phyloP scores from a whole-genome alignment of 2,888 invertebrate genomes.

The Ecliptopera silaceata region DNA sequence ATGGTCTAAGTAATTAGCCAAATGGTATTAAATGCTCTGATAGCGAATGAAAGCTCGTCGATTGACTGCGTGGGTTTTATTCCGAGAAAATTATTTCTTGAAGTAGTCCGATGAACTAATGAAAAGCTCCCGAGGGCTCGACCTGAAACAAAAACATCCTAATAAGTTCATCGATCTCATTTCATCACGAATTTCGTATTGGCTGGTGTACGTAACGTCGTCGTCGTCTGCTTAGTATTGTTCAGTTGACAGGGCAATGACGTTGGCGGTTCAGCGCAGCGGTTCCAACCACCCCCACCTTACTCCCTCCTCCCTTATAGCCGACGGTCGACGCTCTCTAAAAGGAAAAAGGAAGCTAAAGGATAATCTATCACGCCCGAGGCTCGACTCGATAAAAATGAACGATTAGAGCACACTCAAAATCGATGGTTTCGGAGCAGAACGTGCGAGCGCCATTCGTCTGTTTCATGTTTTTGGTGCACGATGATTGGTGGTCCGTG shows the following conservation, averaged over 20 bases:
- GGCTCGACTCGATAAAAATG: slow-evolving; percentile 80
- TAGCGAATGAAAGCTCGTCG: too few species aligned
- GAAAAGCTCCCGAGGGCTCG: background rate
- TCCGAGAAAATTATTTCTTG: too few species aligned
- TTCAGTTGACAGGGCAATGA: slow-evolving; percentile 82
- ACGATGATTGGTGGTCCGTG: slow-evolving; percentile 29
- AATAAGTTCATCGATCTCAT: slow-evolving; percentile 59
- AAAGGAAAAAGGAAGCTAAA: slow-evolving; percentile 80
- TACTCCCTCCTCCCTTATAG: slow-evolving; percentile 62
- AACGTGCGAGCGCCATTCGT: slow-evolving; percentile 43
- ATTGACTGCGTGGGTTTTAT: too few species aligned
- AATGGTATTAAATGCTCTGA: too few species aligned
- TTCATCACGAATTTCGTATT: slow-evolving; percentile 69
- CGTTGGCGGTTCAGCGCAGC: slow-evolving; percentile 68
- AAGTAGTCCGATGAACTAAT: background rate
- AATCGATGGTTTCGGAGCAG: slow-evolving; percentile 67
- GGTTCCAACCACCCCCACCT: slow-evolving; percentile 55
- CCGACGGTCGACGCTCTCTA: slow-evolving; percentile 80
- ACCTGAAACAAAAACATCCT: slow-evolving; percentile 18
- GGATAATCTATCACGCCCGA: slow-evolving; percentile 82
- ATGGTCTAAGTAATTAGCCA: too few species aligned
- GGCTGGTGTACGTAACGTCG: slow-evolving; percentile 64
- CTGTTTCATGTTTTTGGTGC: slow-evolving; percentile 37
- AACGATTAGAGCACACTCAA: slow-evolving; percentile 73
- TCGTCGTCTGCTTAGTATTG: slow-evolving; percentile 76